Evolutionary conservation across 2,888 invertebrate genomes (phyloP), one percentile per base, ranked within the genome.

Genomic region (Agapostemon virescens): DNA sequence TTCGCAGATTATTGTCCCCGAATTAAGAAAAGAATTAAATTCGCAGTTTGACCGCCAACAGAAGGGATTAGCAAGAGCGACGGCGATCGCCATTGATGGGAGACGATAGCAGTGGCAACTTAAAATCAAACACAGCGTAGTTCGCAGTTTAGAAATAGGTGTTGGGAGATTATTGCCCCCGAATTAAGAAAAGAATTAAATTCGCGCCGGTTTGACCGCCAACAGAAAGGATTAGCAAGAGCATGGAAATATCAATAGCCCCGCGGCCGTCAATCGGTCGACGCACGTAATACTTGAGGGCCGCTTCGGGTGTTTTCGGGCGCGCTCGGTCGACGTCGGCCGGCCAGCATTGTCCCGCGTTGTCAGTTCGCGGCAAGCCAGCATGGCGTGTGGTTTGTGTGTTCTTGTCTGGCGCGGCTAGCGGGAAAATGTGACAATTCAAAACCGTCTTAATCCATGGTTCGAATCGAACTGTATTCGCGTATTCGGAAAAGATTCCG

Each of bases 331-430:
- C 69, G 75, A 70, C 70, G 81, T 87, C 89, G 90, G 80, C 71
- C 73, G 73, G 78, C 80, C 84, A 85, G 86, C 88, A 82, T 87
- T 87, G 89, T 88, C 87, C 87, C 89, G 87, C 84, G 88, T 87
- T 89, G 88, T 89, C 91, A 92, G 92, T 92, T 87, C 89, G 91
- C 87, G 92, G 91, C 89, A 90, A 92, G 88, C 90, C 90, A 91
- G 84, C 91, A 90, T 82, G 90, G 90, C 72, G 90, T 81, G 84
- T 81, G 75, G 63, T 68, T 84, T 86, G 86, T 71, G 79, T 72
- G 74, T 73, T 70, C 17, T 36, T 36, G 13, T 52, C n/a, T 45
- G 71, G n/a, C 58, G 68, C 63, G 80, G 4, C 42, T 40, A 77
- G 85, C 86, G 86, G 82, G 82, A 86, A 86, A 86, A 86, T 84